A percentile compares a stretch with the other conserved stretches of the same genome.
phyloP scores from a whole-genome alignment of 2,797 vertebrate species.

The Gymnocypris eckloni region DNA sequence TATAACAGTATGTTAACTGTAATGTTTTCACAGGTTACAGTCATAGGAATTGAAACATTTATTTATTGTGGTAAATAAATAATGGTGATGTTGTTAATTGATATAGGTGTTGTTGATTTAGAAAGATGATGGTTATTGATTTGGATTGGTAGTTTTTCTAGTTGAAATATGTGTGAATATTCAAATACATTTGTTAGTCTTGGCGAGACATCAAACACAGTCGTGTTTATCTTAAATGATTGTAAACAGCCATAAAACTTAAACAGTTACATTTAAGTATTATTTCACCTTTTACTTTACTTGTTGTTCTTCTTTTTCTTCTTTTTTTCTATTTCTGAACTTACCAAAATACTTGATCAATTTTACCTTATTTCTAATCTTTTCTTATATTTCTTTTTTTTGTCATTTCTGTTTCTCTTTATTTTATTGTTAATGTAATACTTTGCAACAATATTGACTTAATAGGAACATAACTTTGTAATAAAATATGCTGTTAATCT shows the following conservation, averaged over 20 bases:
- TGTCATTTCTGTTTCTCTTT: background rate
- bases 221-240: background rate
- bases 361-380: background rate
- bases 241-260: background rate
- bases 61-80: background rate
- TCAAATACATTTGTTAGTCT: background rate
- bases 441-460: background rate
- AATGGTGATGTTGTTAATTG: background rate
- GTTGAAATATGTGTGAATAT: background rate
- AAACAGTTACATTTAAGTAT: background rate
- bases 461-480: background rate
- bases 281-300: background rate
- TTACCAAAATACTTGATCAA: background rate
- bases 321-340: background rate
- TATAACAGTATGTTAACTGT: background rate
- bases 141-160: background rate
- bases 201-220: background rate
- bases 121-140: background rate
- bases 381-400: background rate
- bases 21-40: background rate
- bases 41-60: background rate
- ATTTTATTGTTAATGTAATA: background rate
- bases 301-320: background rate
- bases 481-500: background rate
- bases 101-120: background rate